A percentile compares a stretch with the other conserved stretches of the same genome.
phyloP scores from a whole-genome alignment of 2,113 vertebrate genomes.

The Orientallactaga bullata region DNA sequence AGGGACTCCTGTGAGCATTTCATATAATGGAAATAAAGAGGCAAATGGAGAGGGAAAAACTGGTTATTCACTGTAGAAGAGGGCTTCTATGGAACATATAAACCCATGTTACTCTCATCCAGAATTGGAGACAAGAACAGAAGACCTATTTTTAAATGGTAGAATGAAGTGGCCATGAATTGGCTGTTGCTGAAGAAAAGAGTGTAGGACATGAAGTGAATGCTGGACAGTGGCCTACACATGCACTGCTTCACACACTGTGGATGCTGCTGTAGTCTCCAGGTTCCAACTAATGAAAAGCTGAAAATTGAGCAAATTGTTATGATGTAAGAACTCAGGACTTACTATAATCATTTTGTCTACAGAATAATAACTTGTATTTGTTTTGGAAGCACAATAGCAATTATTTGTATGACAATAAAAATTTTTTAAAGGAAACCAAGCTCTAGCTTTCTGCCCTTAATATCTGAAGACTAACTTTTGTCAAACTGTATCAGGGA shows the following conservation, averaged over 20 bases:
- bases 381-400: conserved; percentile 40
- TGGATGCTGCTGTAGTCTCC: not conserved
- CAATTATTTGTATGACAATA: no score
- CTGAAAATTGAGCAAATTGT: not conserved
- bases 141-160: conserved; percentile 20
- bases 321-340: not conserved
- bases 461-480: no score
- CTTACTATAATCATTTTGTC: not conserved
- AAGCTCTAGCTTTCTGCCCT: no score
- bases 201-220: not conserved
- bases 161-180: not conserved
- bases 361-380: not conserved
- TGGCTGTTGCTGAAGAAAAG: conserved; percentile 27
- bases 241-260: not conserved
- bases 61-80: conserved; percentile 35
- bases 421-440: no score
- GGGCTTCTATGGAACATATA: conserved; percentile 64
- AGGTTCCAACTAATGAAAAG: conserved; percentile 13
- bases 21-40: conserved; percentile 68
- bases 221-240: not conserved
- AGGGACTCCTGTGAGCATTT: conserved; percentile 66
- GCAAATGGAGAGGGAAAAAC: conserved; percentile 58
- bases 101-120: conserved; percentile 9
- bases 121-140: conserved; percentile 55
- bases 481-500: no score